A percentile compares a stretch with the other conserved stretches of the same genome.
These are phyloP conservation scores for Pipra filicauda DNA, from an alignment of 2,113 vertebrate species.

Conservation along the genomic window DNA sequence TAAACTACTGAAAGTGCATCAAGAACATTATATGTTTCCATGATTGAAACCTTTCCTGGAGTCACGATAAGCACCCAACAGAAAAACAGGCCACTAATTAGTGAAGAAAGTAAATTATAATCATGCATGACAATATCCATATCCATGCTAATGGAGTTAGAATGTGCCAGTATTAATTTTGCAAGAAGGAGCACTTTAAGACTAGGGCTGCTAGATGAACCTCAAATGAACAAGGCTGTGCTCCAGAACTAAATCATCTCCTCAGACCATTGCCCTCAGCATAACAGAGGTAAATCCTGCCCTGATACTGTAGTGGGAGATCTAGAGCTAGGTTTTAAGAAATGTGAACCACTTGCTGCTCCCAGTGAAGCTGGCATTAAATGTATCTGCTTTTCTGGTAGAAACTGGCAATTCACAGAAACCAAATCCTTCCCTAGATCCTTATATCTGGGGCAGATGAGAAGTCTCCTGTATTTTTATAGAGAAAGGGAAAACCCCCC, in stretches of 20 bases:
- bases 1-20: slow-evolving; percentile 34
- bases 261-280: not conserved
- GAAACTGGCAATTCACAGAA: not conserved
- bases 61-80: not conserved
- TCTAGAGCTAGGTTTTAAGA: not conserved
- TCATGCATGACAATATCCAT: not conserved
- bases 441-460: not conserved
- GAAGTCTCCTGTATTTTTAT: not conserved
- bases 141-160: not conserved
- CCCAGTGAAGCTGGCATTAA: not conserved
- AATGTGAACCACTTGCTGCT: not conserved
- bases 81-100: slow-evolving; percentile 54
- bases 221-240: not conserved
- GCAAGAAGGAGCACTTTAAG: not conserved
- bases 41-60: slow-evolving; percentile 30
- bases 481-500: not conserved
- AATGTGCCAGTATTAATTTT: not conserved
- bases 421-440: not conserved
- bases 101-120: slow-evolving; percentile 31
- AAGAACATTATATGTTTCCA: not conserved
- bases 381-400: not conserved
- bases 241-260: not conserved
- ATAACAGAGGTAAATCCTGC: not conserved
- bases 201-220: not conserved
- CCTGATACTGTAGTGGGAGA: not conserved